Base-by-base conservation (phyloP, 2,797 vertebrate genomes). In the Rhabdomys pumilio region DNA sequence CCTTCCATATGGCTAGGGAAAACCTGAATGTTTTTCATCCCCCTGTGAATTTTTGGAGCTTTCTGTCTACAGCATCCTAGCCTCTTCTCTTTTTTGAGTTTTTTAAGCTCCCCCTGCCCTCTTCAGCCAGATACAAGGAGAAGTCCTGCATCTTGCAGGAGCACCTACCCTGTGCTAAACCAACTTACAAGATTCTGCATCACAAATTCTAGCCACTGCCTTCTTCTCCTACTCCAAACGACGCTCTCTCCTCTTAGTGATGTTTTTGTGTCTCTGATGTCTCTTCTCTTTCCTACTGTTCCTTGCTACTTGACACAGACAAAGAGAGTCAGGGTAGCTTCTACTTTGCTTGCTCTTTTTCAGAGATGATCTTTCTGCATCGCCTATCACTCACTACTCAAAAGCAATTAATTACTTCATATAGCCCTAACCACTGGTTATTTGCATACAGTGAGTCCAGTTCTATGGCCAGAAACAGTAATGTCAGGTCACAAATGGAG, bases 341-440 rank as follows among this genome's bases (percentile, higher is more conserved):
- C 93, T 75, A 57, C 8, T 17, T 94, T 59, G 3, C 41, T 90
- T 95, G 20, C n/a, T 38, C 94, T 95, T 72, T 41, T 22, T 59
- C 22, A 63, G 61, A 59, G 20, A 79, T 79, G n/a, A 67, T 11
- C 22, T 2, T 75, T 90, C 31, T 94, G n/a, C 2, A 69, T 20
- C 34, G 2, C 31, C 73, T 77, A 0, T 85, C 77, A 38, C 69
- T 50, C 77, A 72, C 53, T 67, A 88, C 67, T 81, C 41, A 63
- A 91, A 89, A 92, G 67, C 5, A 31, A 1, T 55, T 82, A 82
- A 2, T 59, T 82, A 79, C 79, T 82, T 90, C n/a, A 38, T 31
- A n/a, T 20, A 75, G 47, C 72, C 65, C 24, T n/a, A 38, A 84
- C 77, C 86, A 47, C 41, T 20, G 38, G 59, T 72, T 91, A 77